phyloP scores from a whole-genome alignment of 2,113 vertebrate genomes.

The Bubalus kerabau region DNA sequence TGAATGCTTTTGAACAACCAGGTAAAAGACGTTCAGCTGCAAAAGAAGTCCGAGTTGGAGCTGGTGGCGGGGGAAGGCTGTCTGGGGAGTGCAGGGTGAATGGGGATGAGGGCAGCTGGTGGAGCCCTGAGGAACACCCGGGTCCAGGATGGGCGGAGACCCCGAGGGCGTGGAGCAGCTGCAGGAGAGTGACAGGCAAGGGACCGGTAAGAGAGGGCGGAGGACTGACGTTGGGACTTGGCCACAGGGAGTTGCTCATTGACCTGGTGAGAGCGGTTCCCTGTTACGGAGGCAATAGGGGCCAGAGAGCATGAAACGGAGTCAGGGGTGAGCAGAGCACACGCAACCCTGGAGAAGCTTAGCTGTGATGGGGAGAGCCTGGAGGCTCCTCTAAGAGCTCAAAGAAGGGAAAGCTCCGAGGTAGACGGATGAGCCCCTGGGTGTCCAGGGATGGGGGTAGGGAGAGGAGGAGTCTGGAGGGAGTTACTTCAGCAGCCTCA shows the following conservation, averaged over 20 bases:
- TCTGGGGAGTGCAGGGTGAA: not conserved
- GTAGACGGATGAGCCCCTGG: rapidly evolving
- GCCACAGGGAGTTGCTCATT: not conserved
- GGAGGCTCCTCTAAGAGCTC: not conserved
- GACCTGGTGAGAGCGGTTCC: not conserved
- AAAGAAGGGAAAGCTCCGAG: not conserved
- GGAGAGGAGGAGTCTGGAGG: not conserved
- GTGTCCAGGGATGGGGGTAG: not conserved
- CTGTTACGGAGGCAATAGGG: not conserved
- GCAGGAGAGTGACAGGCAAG: not conserved
- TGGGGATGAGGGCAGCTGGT: not conserved
- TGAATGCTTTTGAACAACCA: not conserved
- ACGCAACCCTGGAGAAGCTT: not conserved
- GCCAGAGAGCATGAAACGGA: not conserved
- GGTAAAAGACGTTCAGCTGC: not conserved
- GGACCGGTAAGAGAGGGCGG: too few relatives aligned
- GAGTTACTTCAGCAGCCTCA: not conserved
- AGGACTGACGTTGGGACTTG: not conserved
- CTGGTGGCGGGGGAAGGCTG: not conserved
- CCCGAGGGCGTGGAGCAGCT: not conserved
- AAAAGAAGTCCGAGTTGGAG: not conserved
- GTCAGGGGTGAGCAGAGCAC: too few relatives aligned
- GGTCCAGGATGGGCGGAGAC: not conserved
- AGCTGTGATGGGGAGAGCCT: not conserved
- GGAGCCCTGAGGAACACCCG: not conserved